Evolutionary conservation across 2,888 invertebrate species (phyloP), one percentile per base, ranked within the genome.

Genomic region (Xestobium rufovillosum): DNA sequence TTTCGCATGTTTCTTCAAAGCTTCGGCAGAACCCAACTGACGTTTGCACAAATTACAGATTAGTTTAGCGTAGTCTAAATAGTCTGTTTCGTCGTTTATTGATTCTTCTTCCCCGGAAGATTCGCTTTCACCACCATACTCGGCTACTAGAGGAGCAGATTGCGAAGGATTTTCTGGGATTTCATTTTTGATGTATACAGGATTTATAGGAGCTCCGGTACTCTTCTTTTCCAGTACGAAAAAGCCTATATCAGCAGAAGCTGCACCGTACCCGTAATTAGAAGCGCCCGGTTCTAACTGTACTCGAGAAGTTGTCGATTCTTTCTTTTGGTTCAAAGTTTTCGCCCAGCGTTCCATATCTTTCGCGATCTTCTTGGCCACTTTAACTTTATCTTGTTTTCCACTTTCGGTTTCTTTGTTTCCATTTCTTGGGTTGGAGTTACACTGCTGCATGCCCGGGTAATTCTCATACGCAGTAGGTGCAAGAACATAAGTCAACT

Each of bases 271-370:
- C 23, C 43, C 39, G 17, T 35, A 35, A 14, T 36, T 34, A 16
- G 36, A 39, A 13, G 41, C 35, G 13, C 42, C 45, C 13, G 34
- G 41, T 25, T 59, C 57, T 6, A 44, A 38, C 25, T 42, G 47
- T 9, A 50, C 38, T 34, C 53, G 55, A 2, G 50, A 41, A 9
- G 47, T 70, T 63, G 14, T 70, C 63, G 44, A 65, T 65, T 91
- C 89, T 61, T 96, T 96, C 68, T 92, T 92, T 62, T 96, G 95
- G 62, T 97, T 97, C 45, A 96, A 69, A 8, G 90, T 90, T 54
- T 96, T 90, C 0, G 97, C 98, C 98, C 98, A 98, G 40, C 83
- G 76, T 57, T 83, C 84, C 88, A 88, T 88, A 52, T 88, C 86
- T 69, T 96, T 96, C 0, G 95, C 95, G 50, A 96, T 95, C 65